These are phyloP conservation scores for Phaonia tiefii DNA, from an alignment of 2,888 invertebrate genomes.

Conservation along the genomic window DNA sequence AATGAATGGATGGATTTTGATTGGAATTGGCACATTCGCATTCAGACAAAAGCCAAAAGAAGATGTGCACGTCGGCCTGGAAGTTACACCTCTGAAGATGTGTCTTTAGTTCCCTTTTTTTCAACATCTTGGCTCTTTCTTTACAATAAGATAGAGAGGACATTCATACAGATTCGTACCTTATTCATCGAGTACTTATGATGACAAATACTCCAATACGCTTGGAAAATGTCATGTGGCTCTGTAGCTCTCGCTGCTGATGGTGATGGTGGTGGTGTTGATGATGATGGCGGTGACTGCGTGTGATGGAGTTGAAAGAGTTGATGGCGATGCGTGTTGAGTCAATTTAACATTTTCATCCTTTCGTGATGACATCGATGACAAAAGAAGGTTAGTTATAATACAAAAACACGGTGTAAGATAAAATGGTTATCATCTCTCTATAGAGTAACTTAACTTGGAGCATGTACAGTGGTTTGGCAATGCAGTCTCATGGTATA, in stretches of 20 bases:
- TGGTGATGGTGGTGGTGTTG: slow-evolving; percentile 6
- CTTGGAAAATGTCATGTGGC: slow-evolving; percentile 45
- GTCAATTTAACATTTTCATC: slow-evolving; percentile 46
- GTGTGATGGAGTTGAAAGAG: slow-evolving; percentile 3
- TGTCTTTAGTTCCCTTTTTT: too few relatives aligned
- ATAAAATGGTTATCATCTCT: slow-evolving; percentile 44
- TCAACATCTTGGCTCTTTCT: background rate
- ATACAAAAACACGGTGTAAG: background rate
- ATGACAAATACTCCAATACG: slow-evolving; percentile 45
- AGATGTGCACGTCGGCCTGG: slow-evolving; percentile 2
- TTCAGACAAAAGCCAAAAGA: slow-evolving; percentile 22
- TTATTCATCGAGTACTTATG: slow-evolving; percentile 50
- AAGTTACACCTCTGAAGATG: background rate
- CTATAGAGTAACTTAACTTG: slow-evolving; percentile 46
- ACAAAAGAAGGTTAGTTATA: background rate
- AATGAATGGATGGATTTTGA: background rate
- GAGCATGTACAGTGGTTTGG: slow-evolving; percentile 29
- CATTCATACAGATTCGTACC: too few relatives aligned
- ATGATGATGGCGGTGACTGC: background rate
- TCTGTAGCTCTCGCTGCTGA: background rate
- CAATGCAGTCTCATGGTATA: too few relatives aligned
- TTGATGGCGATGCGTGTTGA: slow-evolving; percentile 59
- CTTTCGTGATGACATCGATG: slow-evolving; percentile 39
- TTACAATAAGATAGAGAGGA: slow-evolving; percentile 16
- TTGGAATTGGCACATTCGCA: too few relatives aligned